Percentiles rank a stretch among this genome's conserved stretches.
These are phyloP conservation scores for Drosophila repleta DNA, from an alignment of 1,140 invertebrate genomes.

Conservation along the genomic window DNA sequence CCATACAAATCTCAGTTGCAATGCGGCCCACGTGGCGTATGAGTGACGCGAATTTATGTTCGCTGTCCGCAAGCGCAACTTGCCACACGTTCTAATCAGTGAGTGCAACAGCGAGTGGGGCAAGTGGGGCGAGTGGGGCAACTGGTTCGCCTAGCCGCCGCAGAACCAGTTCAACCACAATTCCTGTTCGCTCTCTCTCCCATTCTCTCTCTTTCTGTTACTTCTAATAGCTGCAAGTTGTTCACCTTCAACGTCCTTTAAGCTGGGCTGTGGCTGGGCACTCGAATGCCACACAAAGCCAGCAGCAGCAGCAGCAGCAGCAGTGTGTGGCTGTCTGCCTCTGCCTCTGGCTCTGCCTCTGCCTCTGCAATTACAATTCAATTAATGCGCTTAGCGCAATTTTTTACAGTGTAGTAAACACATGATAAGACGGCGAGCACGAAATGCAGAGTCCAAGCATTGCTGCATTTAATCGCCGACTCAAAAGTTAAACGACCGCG, in stretches of 20 bases:
- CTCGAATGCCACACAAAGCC: constrained; percentile 59
- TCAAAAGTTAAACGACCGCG: constrained; percentile 79
- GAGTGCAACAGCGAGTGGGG: constrained; percentile 51
- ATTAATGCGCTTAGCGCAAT: constrained; percentile 78
- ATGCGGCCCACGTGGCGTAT: constrained; percentile 72
- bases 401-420: constrained; percentile 74
- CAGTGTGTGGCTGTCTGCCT: constrained; percentile 4
- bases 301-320: constrained; percentile 43
- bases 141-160: constrained; percentile 24
- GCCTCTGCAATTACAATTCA: constrained; percentile 76
- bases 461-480: constrained; percentile 73
- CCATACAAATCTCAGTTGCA: constrained; percentile 42
- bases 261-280: constrained; percentile 39
- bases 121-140: constrained; percentile 3
- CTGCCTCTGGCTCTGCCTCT: constrained; percentile 9
- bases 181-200: neutral
- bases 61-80: constrained; percentile 57
- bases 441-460: constrained; percentile 60
- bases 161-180: constrained; percentile 50
- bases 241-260: constrained; percentile 83
- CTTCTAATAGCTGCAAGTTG: constrained; percentile 47
- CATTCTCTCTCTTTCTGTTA: neutral
- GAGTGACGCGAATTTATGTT: constrained; percentile 81
- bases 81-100: constrained; percentile 80
- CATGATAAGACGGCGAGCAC: constrained; percentile 59